phyloP scores from a whole-genome alignment of 2,113 vertebrate genomes.

The Scytalopus superciliaris region DNA sequence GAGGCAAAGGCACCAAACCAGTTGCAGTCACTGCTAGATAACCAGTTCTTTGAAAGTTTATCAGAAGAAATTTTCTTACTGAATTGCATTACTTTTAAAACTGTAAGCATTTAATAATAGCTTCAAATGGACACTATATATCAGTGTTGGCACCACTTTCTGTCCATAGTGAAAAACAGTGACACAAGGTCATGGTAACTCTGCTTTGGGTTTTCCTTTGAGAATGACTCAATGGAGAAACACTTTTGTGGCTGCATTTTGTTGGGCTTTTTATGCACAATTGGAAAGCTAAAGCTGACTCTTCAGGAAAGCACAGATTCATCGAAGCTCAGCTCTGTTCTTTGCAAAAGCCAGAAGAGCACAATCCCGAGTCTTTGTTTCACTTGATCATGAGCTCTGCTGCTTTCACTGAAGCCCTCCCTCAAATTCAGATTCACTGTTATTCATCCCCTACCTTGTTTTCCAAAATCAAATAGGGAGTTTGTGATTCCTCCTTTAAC shows the following conservation, averaged over 20 bases:
- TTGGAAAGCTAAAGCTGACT: neutral
- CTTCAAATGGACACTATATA: neutral
- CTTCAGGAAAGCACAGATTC: neutral
- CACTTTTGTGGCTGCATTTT: neutral
- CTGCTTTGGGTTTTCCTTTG: neutral
- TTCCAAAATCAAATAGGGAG: neutral
- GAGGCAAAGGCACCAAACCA: neutral
- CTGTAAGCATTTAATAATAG: neutral
- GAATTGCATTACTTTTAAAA: neutral
- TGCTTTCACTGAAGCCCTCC: neutral
- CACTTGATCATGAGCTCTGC: neutral
- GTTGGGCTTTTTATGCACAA: neutral
- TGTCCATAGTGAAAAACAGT: neutral
- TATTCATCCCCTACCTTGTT: neutral
- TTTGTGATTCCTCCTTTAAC: neutral
- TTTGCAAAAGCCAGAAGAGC: neutral
- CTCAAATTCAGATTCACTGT: neutral
- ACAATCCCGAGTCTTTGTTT: neutral
- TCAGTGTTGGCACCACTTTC: neutral
- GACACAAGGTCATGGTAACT: rapidly evolving
- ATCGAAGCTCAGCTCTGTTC: neutral
- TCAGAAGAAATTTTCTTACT: neutral
- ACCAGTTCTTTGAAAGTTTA: neutral
- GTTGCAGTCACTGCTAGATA: neutral
- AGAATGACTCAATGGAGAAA: neutral